phyloP scores from a whole-genome alignment of 1,140 invertebrate genomes.

The Saxidomus purpurata region DNA sequence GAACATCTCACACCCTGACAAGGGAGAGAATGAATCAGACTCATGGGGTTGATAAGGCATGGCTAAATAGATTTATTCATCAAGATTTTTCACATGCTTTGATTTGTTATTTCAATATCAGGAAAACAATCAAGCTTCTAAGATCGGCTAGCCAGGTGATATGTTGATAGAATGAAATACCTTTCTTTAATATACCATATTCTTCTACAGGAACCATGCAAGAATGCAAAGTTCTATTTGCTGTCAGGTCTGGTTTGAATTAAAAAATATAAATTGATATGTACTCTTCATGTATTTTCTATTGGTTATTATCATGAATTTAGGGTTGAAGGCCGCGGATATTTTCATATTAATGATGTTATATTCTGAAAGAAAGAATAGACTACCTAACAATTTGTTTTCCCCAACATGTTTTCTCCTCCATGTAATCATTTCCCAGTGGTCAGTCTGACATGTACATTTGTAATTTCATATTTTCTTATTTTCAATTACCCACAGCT shows the following conservation, averaged over 20 bases:
- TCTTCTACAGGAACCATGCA: not conserved
- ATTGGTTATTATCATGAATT: too few relatives aligned
- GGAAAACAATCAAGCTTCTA: not conserved
- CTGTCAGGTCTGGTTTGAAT: too few relatives aligned
- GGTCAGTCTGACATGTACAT: constrained; percentile 19
- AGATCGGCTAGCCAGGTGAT: constrained; percentile 34
- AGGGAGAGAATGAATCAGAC: constrained; percentile 22
- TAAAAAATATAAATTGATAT: too few relatives aligned
- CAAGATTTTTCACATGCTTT: constrained; percentile 26
- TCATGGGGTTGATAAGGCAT: constrained; percentile 38
- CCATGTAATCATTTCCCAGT: not conserved
- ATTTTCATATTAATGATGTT: too few relatives aligned
- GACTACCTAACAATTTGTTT: too few relatives aligned
- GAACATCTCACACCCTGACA: not conserved
- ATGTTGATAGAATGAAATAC: constrained; percentile 34
- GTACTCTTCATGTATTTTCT: too few relatives aligned
- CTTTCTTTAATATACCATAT: not conserved
- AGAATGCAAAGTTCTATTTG: constrained; percentile 1
- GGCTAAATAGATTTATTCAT: constrained; percentile 45
- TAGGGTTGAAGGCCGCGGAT: too few relatives aligned
- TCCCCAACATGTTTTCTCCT: too few relatives aligned
- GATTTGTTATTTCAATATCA: constrained; percentile 47
- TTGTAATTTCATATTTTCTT: constrained; percentile 12
- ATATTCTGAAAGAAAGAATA: too few relatives aligned
- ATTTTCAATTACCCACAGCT: constrained; percentile 25